Conservation (phyloP, 2,113 vertebrate species). For the Calidris pygmaea region DNA sequence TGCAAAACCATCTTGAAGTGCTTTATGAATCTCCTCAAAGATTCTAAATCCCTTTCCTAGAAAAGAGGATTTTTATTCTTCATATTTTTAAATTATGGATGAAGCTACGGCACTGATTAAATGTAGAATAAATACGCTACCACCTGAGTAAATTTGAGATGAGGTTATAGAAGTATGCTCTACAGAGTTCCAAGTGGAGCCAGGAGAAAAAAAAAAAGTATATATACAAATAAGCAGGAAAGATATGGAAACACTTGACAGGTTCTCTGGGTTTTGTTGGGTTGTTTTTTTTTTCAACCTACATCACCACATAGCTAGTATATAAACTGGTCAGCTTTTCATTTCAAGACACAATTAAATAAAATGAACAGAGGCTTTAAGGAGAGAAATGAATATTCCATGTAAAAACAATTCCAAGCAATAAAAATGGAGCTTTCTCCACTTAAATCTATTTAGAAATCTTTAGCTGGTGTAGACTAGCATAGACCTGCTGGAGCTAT, state of each 20-base stretch:
- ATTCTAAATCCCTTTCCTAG: background rate
- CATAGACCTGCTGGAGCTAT: background rate
- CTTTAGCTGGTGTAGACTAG: background rate
- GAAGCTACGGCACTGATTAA: background rate
- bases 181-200: background rate
- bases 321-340: background rate
- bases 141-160: background rate
- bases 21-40: constrained; percentile 8
- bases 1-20: constrained; percentile 39
- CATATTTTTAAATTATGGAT: background rate
- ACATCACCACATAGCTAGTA: background rate
- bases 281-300: background rate
- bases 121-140: constrained; percentile 17
- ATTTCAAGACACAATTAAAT: background rate
- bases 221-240: background rate
- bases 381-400: background rate
- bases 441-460: background rate
- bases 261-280: background rate
- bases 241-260: background rate
- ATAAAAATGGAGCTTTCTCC: constrained; percentile 14
- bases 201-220: background rate
- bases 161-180: background rate
- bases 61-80: background rate
- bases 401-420: constrained; percentile 8
- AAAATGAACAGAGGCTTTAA: background rate